Evolutionary conservation across 2,888 invertebrate species (phyloP), one percentile per base, ranked within the genome.

Genomic region (Nudaria mundana): DNA sequence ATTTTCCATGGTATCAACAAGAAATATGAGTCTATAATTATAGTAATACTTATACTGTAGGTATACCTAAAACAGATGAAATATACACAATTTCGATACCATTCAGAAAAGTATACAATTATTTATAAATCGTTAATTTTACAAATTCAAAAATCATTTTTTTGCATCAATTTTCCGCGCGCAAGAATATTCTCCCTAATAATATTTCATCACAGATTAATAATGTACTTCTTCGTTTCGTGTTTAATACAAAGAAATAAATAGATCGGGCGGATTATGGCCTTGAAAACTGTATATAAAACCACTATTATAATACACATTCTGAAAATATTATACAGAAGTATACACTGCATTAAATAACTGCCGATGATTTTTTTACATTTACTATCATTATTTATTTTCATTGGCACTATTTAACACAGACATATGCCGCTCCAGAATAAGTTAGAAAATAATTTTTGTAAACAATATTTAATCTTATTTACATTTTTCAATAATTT

Each of bases 31-130:
- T 81, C 82, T 83, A 81, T 84, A 83, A 75, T 81, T 78, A 81
- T 79, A 81, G 77, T 84, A 85, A 87, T 87, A 86, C 85, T 86
- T 85, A 87, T 63, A 78, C 60, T 70, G 73, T 77, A 84, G 74
- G 74, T 85, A 81, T 71, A 67, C 72, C 79, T 81, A 78, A 71
- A 78, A 79, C 75, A 78, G 71, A 78, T 72, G 77, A 70, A 59
- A 69, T 71, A 71, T 78, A 82, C 71, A 76, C 59, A 53, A 63
- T 64, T 66, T 76, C 68, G 66, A 73, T 72, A 78, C 54, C 68
- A 72, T 75, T 76, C 69, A 71, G 66, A 73, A 73, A 73, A 69
- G 71, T 71, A 75, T 66, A 56, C 47, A 51, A 54, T 54, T 55
- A 41, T 60, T 62, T 68, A 68, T 69, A 74, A 64, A 70, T 71